These are phyloP conservation scores for Sula dactylatra DNA, from an alignment of 2,113 vertebrate species.

Conservation along the genomic window DNA sequence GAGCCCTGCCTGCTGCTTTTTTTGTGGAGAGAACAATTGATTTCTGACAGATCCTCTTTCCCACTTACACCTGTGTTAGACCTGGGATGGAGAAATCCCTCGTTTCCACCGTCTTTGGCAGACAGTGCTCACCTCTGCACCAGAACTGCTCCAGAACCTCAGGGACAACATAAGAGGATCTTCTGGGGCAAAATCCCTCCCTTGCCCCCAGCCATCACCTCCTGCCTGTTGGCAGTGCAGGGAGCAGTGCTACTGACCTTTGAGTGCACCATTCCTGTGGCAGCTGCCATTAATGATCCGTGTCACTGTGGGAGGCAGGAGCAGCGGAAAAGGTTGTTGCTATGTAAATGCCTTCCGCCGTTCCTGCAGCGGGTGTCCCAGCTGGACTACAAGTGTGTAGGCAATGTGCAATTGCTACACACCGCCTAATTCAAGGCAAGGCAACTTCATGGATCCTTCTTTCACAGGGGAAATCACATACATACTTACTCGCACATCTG, in stretches of 20 bases:
- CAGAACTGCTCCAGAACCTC: not conserved
- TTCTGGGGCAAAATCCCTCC: not conserved
- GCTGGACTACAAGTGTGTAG: not conserved
- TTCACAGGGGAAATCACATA: not conserved
- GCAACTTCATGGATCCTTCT: not conserved
- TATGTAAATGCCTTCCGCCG: not conserved
- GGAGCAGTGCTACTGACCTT: not conserved
- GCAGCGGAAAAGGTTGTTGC: not conserved
- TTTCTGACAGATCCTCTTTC: not conserved
- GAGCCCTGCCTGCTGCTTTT: not conserved
- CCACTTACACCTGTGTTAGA: not conserved
- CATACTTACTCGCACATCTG: accelerated
- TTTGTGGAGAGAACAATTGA: not conserved
- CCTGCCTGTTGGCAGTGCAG: not conserved
- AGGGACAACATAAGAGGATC: not conserved
- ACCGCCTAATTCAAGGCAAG: not conserved
- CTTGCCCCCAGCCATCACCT: not conserved
- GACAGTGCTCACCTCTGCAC: not conserved
- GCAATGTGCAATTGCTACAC: not conserved
- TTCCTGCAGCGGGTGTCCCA: accelerated
- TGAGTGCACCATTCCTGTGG: not conserved
- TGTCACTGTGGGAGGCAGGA: not conserved
- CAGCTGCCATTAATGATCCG: not conserved
- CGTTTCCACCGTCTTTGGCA: not conserved
- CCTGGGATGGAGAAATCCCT: not conserved